Evolutionary conservation across 37 sponge, comb jelly and placozoan genomes (phyloP), one percentile per base, ranked within the genome.

Genomic region (Chondrosia reniformis): DNA sequence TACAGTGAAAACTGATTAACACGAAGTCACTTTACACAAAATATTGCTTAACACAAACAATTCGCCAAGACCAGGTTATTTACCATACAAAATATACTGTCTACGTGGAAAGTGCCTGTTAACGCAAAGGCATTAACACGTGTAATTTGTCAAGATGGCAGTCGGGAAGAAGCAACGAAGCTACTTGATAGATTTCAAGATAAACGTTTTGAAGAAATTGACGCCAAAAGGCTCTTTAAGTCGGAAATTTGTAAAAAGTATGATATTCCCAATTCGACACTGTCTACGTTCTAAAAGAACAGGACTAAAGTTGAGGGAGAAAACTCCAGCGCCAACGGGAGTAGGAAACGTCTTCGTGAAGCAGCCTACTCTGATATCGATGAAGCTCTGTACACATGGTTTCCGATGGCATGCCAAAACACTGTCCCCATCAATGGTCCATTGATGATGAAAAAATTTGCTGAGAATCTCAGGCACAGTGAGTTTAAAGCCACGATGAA

Each of bases 181-280:
- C 61, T 59, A 59, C 28, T 59, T 13, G 22, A 59, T 59, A 30
- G 61, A 59, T 30, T 59, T 59, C 28, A 13, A 59, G 22, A 59
- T 59, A 30, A 59, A 59, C 30, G 28, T 59, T 59, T 59, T 59
- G 17, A 59, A 59, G 61, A 59, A 30, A 59, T 13, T 13, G 61
- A 59, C 28, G 61, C 61, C n/a, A 13, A 30, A 30, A 59, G 28
- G 4, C 61, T 59, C 61, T 59, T 30, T 30, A 59, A 59, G 61
- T 30, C 61, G 28, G 61, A 59, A 59, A 59, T 59, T 59, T 59
- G 61, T 59, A 59, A 59, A 59, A 66, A 66, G 38, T 66, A 33
- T 30, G 67, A 36, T 39, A 9, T 66, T 66, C 67, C 34, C 30
- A 66, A 30, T 21, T 37, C 36, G 19, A 66, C 67, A 37, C 39